Conservation (phyloP, 2,888 invertebrate genomes). For the Nephrotoma flavescens region DNA sequence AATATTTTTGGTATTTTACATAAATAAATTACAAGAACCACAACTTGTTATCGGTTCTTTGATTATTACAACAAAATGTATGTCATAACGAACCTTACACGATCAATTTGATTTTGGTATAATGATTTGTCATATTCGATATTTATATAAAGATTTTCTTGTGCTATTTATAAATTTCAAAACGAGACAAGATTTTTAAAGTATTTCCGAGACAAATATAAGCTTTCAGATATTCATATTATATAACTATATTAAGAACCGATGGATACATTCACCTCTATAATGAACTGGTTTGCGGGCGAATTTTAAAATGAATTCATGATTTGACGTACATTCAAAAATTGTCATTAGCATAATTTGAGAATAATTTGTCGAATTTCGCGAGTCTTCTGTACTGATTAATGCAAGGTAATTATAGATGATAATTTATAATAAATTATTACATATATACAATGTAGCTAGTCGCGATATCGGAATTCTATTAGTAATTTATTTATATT, state of each 20-base stretch:
- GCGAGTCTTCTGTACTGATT: not conserved
- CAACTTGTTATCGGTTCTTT: not conserved
- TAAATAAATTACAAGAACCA: not conserved
- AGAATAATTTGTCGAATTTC: not conserved
- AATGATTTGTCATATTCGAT: not conserved
- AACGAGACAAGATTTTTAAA: not conserved
- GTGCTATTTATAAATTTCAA: not conserved
- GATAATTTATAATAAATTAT: not conserved
- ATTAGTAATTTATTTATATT: not conserved
- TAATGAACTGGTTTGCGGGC: not conserved
- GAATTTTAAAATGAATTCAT: not conserved
- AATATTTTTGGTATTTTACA: not conserved
- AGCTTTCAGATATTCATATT: not conserved
- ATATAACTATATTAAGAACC: not conserved
- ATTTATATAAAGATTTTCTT: not conserved
- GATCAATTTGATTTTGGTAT: not conserved
- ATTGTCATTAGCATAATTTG: not conserved
- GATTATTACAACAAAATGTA: not conserved
- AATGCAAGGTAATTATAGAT: not conserved
- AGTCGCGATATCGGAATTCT: not conserved
- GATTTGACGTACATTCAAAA: not conserved
- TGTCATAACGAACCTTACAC: not conserved
- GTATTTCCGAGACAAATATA: not conserved
- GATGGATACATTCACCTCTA: not conserved
- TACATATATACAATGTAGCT: not conserved